phyloP scores from a whole-genome alignment of 2,797 vertebrate genomes.

The Ctenosaura bakeri region DNA sequence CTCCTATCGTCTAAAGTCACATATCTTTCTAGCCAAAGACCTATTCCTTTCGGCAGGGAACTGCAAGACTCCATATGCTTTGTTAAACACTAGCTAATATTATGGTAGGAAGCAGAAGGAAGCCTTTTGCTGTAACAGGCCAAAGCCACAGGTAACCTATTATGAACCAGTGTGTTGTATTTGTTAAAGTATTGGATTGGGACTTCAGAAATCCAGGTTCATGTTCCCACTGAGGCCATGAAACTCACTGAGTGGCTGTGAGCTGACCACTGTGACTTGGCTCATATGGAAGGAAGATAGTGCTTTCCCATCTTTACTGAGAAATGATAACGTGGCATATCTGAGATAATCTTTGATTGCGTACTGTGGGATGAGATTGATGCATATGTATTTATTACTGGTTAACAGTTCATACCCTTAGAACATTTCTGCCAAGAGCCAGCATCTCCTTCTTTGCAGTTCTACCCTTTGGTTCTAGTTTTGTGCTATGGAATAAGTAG shows the following conservation, averaged over 20 bases:
- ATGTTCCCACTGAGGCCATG: too few species aligned
- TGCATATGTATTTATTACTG: neutral
- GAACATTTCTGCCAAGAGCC: too few species aligned
- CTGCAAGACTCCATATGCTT: neutral
- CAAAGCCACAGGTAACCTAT: neutral
- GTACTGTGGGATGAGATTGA: neutral
- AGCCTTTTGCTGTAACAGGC: neutral
- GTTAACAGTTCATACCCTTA: too few species aligned
- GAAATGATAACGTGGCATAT: neutral
- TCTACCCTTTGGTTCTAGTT: too few species aligned
- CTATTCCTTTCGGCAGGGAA: neutral
- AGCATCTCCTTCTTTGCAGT: too few species aligned
- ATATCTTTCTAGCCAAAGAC: neutral
- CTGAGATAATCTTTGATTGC: neutral
- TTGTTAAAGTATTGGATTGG: too few species aligned
- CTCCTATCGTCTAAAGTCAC: neutral
- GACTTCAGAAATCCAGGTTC: too few species aligned
- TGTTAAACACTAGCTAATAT: neutral
- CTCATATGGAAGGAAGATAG: too few species aligned
- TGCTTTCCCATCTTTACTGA: neutral
- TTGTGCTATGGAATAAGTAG: too few species aligned
- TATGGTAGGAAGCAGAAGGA: neutral
- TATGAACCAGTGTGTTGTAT: too few species aligned
- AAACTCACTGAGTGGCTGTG: too few species aligned
- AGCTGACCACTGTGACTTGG: too few species aligned